Conservation (phyloP, 1,140 invertebrate genomes). For the Atopsyche davidsoni region DNA sequence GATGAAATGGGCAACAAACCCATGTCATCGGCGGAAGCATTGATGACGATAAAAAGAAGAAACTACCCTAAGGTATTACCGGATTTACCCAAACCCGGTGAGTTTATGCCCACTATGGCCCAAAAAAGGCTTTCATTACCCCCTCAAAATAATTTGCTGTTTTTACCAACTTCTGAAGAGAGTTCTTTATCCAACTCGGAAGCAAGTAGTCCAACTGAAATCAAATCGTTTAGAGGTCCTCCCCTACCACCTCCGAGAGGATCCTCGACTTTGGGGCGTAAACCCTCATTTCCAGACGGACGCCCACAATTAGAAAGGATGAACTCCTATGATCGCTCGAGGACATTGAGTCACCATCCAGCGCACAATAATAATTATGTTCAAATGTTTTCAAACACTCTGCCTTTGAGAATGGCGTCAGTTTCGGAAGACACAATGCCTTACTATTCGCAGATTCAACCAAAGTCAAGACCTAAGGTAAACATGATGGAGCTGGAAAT, state of each 20-base stretch:
- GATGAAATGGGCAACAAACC: slow-evolving; percentile 41
- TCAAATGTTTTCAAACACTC: slow-evolving; percentile 40
- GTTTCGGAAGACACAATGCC: slow-evolving; percentile 10
- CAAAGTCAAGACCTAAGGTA: slow-evolving; percentile 21
- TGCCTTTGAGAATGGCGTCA: slow-evolving; percentile 27
- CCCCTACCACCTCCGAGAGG: slow-evolving; percentile 59
- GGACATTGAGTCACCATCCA: slow-evolving; percentile 32
- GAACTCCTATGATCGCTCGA: slow-evolving; percentile 41
- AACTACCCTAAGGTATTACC: slow-evolving; percentile 80
- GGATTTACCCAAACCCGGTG: slow-evolving; percentile 52
- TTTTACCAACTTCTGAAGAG: slow-evolving; percentile 36
- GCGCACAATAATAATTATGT: slow-evolving; percentile 33
- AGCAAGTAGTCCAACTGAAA: slow-evolving; percentile 37
- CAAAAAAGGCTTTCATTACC: slow-evolving; percentile 53
- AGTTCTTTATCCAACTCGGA: slow-evolving; percentile 35
- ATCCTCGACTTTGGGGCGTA: slow-evolving; percentile 54
- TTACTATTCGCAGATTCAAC: slow-evolving; percentile 17
- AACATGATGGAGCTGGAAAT: slow-evolving; percentile 28
- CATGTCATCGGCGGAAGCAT: slow-evolving; percentile 60
- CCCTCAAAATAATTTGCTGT: slow-evolving; percentile 40
- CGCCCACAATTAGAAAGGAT: slow-evolving; percentile 23
- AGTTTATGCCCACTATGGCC: slow-evolving; percentile 28
- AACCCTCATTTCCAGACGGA: slow-evolving; percentile 33
- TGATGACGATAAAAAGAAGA: slow-evolving; percentile 64
- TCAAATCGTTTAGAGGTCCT: slow-evolving; percentile 44